Evolutionary conservation across 2,113 vertebrate genomes (phyloP), one percentile per base, ranked within the genome.

Genomic region (Bambusicola thoracicus): DNA sequence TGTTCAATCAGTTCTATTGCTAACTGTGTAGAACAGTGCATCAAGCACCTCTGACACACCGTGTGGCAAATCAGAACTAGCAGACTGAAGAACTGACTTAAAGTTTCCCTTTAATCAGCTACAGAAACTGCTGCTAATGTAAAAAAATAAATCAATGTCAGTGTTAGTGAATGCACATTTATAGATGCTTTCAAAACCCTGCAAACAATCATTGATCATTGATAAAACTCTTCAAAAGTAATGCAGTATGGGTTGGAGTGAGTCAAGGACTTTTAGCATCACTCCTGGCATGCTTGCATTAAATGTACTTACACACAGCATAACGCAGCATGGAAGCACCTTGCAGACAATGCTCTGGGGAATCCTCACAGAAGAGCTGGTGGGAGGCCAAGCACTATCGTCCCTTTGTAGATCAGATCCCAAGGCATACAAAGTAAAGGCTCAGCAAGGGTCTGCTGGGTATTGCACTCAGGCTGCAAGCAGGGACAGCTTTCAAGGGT

Each of bases 21-120:
- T 85, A 91, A 79, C 32, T 81, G 51, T 75, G 46, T 32, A 56
- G 10, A 91, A 82, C 56, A 89, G 80, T 32, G 55, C 87, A 75
- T 78, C 72, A 21, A 25, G 40, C 63, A 85, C 48, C 65, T 70
- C 63, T 85, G 63, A 89, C 34, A 69, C 40, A n/a, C 65, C 51
- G 36, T 2, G 46, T 20, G 19, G 51, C 46, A 94, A 80, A 89
- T n/a, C 44, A 70, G 74, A 85, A 74, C 61, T 11, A 90, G 80
- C 3, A 4, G 61, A n/a, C 73, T 44, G 9, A 89, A 32, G n/a
- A 46, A 70, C 41, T 91, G 74, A 93, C 78, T 85, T 61, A 59
- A 82, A 66, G 36, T 61, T 22, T 94, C 34, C 51, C 85, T 91
- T 92, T 86, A 92, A 93, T 92, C 79, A 86, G 76, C 3, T 30